Base-by-base conservation (phyloP, 1,140 invertebrate species). In the Lepidostoma basale region DNA sequence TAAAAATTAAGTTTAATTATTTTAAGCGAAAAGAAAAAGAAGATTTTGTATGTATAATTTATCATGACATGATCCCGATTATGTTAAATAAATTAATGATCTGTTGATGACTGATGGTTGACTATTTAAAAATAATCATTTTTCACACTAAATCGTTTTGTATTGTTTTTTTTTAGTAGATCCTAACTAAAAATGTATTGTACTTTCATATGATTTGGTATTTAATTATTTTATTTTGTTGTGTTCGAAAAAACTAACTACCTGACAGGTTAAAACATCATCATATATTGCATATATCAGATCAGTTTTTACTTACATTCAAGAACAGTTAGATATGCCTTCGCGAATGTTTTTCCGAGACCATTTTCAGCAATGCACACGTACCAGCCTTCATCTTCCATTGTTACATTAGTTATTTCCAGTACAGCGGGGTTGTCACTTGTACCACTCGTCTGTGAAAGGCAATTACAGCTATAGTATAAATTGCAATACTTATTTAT, bases 321-420 rank as follows among this genome's bases (percentile, higher is more conserved):
- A 3, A 94, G 84, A 9, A 98, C 94, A 44, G 85, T 86, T 1
- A 98, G 82, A 78, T 94, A 97, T 10, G 93, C 93, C 75, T 89
- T 93, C 26, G 88, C 87, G 45, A 88, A 87, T 0, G 89, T 88
- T 23, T 85, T 84, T 0, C 96, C 96, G 10, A 97, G 82, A 36
- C 85, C 86, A 77, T 95, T 98, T 3, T 89, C 85, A 0, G 92
- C 95, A 3, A 96, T 84, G 76, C 96, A 98, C 0, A 92, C 92
- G 76, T 98, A 98, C 92, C 92, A 97, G 1, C 95, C 96, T 77
- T 94, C 92, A 74, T 97, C 90, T 30, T 90, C 88, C 64, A 90
- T 85, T 0, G 93, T 96, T 0, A 97, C 90, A 76, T 98, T 97
- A 45, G 85, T 83, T 16, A 98, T 75, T 5, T 87, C 85, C 6